These are phyloP conservation scores for Andricus curvator DNA, from an alignment of 2,888 invertebrate genomes.

Conservation along the genomic window DNA sequence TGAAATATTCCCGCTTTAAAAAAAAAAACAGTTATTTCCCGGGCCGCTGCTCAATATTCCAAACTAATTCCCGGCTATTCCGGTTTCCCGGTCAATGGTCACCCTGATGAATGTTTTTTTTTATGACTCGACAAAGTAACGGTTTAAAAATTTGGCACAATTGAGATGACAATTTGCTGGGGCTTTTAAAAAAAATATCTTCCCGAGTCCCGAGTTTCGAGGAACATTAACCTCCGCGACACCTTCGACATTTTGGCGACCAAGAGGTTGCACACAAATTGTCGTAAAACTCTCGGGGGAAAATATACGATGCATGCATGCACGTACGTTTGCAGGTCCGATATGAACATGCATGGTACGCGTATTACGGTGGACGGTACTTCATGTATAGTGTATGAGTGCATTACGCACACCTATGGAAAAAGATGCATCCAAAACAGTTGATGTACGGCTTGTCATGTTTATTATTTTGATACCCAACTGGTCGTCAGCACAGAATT, in stretches of 20 bases:
- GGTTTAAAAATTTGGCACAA: slow-evolving; percentile 25
- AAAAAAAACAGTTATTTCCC: too few species aligned
- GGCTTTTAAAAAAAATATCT: not conserved
- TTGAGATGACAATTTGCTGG: slow-evolving; percentile 28
- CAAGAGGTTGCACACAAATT: slow-evolving; percentile 10
- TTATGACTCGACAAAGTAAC: slow-evolving; percentile 18
- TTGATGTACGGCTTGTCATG: too few species aligned
- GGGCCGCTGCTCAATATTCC: too few species aligned
- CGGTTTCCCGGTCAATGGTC: too few species aligned
- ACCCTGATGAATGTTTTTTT: not conserved
- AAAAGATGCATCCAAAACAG: too few species aligned
- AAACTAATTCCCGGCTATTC: too few species aligned
- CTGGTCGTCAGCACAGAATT: too few species aligned
- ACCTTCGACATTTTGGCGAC: slow-evolving; percentile 29
- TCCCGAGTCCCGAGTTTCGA: not conserved
- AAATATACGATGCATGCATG: slow-evolving; percentile 31
- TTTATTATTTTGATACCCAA: too few species aligned
- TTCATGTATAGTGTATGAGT: too few species aligned
- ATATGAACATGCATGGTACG: slow-evolving; percentile 11
- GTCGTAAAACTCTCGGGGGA: slow-evolving; percentile 18
- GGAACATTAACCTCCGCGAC: slow-evolving; percentile 30
- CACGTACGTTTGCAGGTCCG: not conserved
- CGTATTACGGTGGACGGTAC: too few species aligned
- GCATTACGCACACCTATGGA: too few species aligned
- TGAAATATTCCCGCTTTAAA: too few species aligned